Evolutionary conservation across 2,888 invertebrate genomes (phyloP), one percentile per base, ranked within the genome.

Genomic region (Aromia moschata): DNA sequence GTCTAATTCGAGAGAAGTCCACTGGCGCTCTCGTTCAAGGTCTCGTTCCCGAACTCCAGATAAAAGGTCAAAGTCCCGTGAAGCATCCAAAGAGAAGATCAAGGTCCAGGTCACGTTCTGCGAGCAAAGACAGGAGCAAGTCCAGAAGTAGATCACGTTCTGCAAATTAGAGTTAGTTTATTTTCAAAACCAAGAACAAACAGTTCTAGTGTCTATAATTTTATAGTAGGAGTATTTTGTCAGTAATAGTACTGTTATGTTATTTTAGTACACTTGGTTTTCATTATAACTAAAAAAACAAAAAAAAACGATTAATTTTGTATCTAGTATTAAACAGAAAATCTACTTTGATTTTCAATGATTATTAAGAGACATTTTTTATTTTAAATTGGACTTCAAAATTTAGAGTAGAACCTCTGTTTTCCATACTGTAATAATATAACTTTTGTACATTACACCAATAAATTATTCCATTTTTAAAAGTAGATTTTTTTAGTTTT

Each of bases 81-180:
- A 75, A 45, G 64, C 69, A 11, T 77, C 77, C 60, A 77, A 77
- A 59, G 78, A 78, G n/a, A 49, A 68, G 75, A 14, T 77, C 77
- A 41, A 74, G 76, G 47, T 79, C 80, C 30, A 75, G 80, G 62
- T 79, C 79, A 16, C 77, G 75, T 46, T 77, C 78, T 15, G 67
- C 69, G n/a, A 77, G 77, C 58, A 77, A 77, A 58, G 73, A 73
- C 25, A 71, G 74, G 43, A 77, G 75, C 69, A 74, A 74, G 46
- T 52, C 68, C 41, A 68, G 77, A 63, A 78, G 78, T 65, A 70
- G 78, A 51, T 78, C 78, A 15, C 71, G 64, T 44, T 78, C 78
- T 44, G 72, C 68, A 52, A 75, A 77, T 56, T 76, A 74, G 70
- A 38, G 41, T 36, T 44, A 20, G 45, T 18, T 36, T 38, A 36